phyloP scores from a whole-genome alignment of 2,797 vertebrate species.

The Hippopotamyrus pictus region DNA sequence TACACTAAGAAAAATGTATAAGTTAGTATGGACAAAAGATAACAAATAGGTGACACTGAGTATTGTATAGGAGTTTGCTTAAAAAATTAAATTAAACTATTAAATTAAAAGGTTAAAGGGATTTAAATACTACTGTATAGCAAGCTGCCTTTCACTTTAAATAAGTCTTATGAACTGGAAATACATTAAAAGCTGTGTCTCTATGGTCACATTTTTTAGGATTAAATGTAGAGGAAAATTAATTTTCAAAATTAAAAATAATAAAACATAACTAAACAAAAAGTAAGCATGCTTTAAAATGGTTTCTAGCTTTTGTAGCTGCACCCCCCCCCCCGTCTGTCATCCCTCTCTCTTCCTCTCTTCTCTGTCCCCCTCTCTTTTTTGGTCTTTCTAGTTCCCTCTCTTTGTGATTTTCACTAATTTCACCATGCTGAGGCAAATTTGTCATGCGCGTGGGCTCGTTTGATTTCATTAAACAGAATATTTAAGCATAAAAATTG shows the following conservation, averaged over 20 bases:
- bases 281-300: constrained; percentile 46
- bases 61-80: background rate
- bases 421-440: constrained; percentile 79
- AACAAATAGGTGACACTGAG: background rate
- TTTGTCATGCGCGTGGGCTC: constrained; percentile 82
- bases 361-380: background rate
- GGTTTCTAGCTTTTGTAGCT: constrained; percentile 48
- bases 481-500: constrained; percentile 99
- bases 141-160: background rate
- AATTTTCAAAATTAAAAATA: constrained; percentile 44
- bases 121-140: background rate
- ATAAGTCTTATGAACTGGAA: background rate
- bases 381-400: constrained; percentile 35
- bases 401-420: constrained; percentile 72
- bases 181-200: background rate
- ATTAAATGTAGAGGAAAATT: constrained; percentile 44
- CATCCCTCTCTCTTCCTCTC: constrained; percentile 4
- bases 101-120: background rate
- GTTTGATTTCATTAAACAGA: constrained; percentile 99
- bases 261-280: constrained; percentile 36
- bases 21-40: background rate
- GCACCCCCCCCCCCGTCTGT: constrained; percentile 29
- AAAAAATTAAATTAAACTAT: background rate
- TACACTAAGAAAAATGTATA: background rate
- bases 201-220: constrained; percentile 38